Evolutionary conservation across 2,113 vertebrate species (phyloP), one percentile per base, ranked within the genome.

Genomic region (Ranitomeya imitator): DNA sequence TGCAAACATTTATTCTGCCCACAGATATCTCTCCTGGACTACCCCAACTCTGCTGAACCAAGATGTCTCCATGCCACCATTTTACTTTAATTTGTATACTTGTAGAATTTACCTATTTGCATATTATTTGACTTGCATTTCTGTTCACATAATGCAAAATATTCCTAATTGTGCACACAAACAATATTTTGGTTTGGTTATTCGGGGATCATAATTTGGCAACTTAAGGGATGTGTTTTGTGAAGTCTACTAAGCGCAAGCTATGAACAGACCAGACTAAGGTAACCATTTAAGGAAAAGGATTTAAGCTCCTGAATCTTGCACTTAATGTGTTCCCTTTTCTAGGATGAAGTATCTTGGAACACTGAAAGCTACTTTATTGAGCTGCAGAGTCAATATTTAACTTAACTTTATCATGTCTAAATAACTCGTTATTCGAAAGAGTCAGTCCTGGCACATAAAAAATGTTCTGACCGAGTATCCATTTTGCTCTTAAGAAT

Each of bases 311-410:
- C 60, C 85, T 86, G 85, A 79, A 86, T 79, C 59, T 0, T 65
- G 37, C 69, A 61, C 55, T 77, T 77, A 65, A 54, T 52, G 63
- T 51, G 60, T 16, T 67, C 45, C 18, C 81, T 65, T 88, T 74
- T 88, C 26, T 83, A 76, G 67, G 78, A 67, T 19, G n/a, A 71
- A 81, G 89, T 55, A 65, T 67, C 80, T 51, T 88, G 81, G 59
- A 18, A 8, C 80, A 77, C 77, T 10, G 69, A 1, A 8, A 88
- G 88, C 91, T 7, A 59, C 88, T 86, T 7, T 65, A 0, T 87
- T 76, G 88, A 88, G 90, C 85, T 81, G 85, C 86, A 82, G 14
- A 52, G 84, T 85, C 61, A 3, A 26, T 91, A 86, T 90, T 91
- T 88, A 60, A 55, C 57, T 91, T 88, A 89, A 79, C 88, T 74